Conservation (phyloP, 1,140 invertebrate genomes). For the Drosophila murphyi region DNA sequence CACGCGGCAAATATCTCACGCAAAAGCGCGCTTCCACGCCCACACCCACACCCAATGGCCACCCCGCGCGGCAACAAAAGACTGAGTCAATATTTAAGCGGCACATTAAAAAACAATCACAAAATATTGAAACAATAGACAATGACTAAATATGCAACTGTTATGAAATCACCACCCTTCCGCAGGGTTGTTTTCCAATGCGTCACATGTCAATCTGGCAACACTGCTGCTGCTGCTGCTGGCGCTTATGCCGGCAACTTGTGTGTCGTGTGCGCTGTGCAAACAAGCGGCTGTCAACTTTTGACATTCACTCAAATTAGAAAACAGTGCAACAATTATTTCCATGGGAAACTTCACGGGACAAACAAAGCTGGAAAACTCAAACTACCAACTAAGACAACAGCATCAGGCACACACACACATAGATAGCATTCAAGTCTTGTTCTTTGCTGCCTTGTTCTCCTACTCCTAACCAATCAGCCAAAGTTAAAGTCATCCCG, state of each 20-base stretch:
- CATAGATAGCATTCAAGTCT: neutral
- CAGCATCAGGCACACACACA: neutral
- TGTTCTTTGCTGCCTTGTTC: neutral
- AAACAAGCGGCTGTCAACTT: conserved; percentile 62
- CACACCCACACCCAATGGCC: conserved; percentile 15
- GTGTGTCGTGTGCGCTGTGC: conserved; percentile 56
- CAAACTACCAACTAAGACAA: conserved; percentile 24
- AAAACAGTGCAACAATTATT: conserved; percentile 78
- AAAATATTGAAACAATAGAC: conserved; percentile 68
- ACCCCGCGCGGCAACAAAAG: conserved; percentile 46
- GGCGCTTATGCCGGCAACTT: neutral
- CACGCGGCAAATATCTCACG: conserved; percentile 66
- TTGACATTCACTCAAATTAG: conserved; percentile 71
- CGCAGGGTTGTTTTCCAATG: conserved; percentile 41
- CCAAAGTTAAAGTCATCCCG: conserved; percentile 57
- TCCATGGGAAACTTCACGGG: conserved; percentile 57
- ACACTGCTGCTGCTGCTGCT: neutral
- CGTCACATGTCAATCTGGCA: conserved; percentile 47
- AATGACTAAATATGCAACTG: conserved; percentile 27
- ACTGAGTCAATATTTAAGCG: conserved; percentile 75
- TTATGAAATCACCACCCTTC: neutral
- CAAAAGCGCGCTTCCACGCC: neutral
- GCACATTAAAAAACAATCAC: conserved; percentile 81
- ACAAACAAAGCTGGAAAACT: conserved; percentile 26
- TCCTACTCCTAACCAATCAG: conserved; percentile 53